Evolutionary conservation across 1,140 invertebrate genomes (phyloP), one percentile per base, ranked within the genome.

Genomic region (Pissodes strobi): DNA sequence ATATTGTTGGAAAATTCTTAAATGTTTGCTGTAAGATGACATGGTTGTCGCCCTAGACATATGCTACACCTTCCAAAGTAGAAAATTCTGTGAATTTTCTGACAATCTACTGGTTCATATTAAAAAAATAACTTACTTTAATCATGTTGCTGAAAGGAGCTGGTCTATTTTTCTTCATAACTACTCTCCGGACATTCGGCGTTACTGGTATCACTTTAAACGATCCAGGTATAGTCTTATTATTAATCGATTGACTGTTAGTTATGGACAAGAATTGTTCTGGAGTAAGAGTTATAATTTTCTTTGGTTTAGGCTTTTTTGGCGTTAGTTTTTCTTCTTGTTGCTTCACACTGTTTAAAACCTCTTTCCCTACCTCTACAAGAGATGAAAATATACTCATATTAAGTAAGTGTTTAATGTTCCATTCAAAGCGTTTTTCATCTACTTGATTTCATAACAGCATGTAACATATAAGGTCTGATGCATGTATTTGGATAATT

Each of bases 291-390:
- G 77, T 76, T 17, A 79, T 77, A 12, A 78, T 68, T 65, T 74
- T 78, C 38, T 76, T 74, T 56, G 73, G 74, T 73, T 78, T 58
- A 69, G 77, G 39, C 13, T 43, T 17, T 6, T 13, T 37, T 5
- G n/a, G 5, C 69, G 45, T 37, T 58, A 73, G 51, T 53, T 76
- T 77, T 25, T 76, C 53, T 38, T 75, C 67, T 23, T 72, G 69
- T 41, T 76, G 59, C 76, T 84, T 85, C 5, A 83, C 81, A 30
- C 81, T 79, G 70, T 90, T 89, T 64, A 92, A 75, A 3, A 89
- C 85, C 69, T 91, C 80, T 72, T 91, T 91, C 13, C 90, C 90
- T 51, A 88, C 89, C 75, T 92, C 87, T 69, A 27, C 38, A 61
- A 66, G n/a, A n/a, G n/a, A n/a, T 37, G 2, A 37, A 38, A 46